Percentiles rank a stretch among this genome's conserved stretches.
Conservation (phyloP, 1,140 invertebrate genomes). For the Mycetomoellerius zeteki region DNA sequence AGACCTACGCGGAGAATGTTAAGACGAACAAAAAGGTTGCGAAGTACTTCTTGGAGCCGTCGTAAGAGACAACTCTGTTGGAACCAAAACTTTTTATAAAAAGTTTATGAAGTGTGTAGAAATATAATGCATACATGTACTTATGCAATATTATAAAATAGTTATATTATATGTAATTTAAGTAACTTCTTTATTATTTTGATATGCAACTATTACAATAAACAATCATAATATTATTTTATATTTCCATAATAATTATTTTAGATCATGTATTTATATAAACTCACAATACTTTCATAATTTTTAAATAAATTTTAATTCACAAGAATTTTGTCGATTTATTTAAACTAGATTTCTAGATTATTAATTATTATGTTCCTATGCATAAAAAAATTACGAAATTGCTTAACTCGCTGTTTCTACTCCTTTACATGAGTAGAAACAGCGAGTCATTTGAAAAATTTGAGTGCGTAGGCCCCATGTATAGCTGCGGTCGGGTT, state of each 20-base stretch:
- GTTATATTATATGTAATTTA: neutral
- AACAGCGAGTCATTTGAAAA: constrained; percentile 61
- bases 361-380: neutral
- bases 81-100: neutral
- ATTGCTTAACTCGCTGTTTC: too few species aligned
- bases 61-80: neutral
- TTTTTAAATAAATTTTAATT: constrained; percentile 5
- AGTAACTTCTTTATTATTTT: neutral
- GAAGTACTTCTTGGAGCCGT: neutral
- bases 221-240: neutral
- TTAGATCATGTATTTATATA: neutral
- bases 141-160: neutral
- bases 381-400: constrained; percentile 39
- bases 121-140: neutral
- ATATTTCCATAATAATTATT: neutral
- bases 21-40: constrained; percentile 40
- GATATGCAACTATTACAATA: neutral
- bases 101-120: neutral
- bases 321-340: neutral
- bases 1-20: constrained; percentile 67
- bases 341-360: neutral
- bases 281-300: neutral
- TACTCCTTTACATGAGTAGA: constrained; percentile 28
- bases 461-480: constrained; percentile 51
- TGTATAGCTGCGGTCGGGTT: constrained; percentile 70